Base-by-base conservation (phyloP, 2,113 vertebrate species). In the Oncorhynchus keta region DNA sequence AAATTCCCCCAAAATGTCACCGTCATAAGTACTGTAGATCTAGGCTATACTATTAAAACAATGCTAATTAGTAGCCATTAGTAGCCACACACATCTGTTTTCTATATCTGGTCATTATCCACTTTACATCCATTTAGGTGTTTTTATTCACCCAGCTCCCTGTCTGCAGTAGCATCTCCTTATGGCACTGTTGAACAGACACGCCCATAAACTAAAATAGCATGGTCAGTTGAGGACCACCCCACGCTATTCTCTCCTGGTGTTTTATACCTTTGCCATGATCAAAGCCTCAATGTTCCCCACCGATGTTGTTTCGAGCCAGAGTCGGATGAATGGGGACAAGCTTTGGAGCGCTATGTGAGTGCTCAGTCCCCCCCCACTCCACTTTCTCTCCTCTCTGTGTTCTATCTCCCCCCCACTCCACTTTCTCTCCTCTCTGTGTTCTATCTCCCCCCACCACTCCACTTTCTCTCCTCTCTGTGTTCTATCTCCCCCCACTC, bases 291-390 rank as follows among this genome's bases (percentile, higher is more conserved):
- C 12, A 20, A 70, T 69, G 22, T 26, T 73, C 81, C 69, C 65
- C 83, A 77, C 74, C 35, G 64, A 72, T 77, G 75, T 77, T 64
- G 80, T 74, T 72, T 77, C 79, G 32, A 68, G 14, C 7, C 77
- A 79, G 79, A 65, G 76, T 75, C 70, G 70, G 45, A 73, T 69
- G 62, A 78, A 72, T 70, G 68, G 74, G 78, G 79, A 65, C 82
- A 59, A 51, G 77, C 72, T 61, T 6, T 45, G 28, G 65, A 76
- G 57, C 64, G 73, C 77, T 59, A 51, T 76, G 12, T 11, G 22
- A 26, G 26, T 28, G 28, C 12, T 16, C 26, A 12, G 22, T 22
- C 26, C 22, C 28, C 14, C 66, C 32, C 28, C 32, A 14, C 66
- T 1, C 30, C 66, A 32, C 28, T 68, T 35, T 20, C 24, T 35